Percentiles rank a stretch among this genome's conserved stretches.
phyloP scores from a whole-genome alignment of 53 echinoderm and acorn worm genomes.

The Hippasteria phrygiana region DNA sequence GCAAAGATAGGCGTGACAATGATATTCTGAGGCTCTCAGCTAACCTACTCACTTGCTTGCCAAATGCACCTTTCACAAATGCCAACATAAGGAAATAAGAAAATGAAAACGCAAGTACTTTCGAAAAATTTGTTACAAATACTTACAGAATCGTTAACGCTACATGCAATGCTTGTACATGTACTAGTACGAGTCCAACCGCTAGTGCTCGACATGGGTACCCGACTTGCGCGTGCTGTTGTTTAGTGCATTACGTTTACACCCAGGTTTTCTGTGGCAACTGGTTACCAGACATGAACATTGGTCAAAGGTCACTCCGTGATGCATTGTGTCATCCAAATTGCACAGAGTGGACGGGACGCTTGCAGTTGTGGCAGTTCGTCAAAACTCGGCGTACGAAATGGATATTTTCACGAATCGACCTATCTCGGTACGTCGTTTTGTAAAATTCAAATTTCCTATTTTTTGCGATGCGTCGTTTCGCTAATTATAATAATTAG shows the following conservation, averaged over 20 bases:
- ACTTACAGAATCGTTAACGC: background rate
- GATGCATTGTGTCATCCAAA: background rate
- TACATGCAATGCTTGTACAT: background rate
- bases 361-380: conserved; percentile 4
- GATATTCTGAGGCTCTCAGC: no score
- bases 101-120: background rate
- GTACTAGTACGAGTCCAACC: background rate
- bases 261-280: background rate
- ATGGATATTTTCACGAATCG: conserved; percentile 10
- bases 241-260: background rate
- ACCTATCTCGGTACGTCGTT: no score
- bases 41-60: no score
- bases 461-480: no score
- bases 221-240: background rate
- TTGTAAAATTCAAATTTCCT: no score
- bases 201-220: background rate
- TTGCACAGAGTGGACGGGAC: background rate
- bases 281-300: background rate
- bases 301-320: background rate
- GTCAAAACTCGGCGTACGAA: background rate
- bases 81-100: background rate
- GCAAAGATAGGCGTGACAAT: no score
- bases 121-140: background rate
- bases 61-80: background rate
- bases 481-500: no score